These are phyloP conservation scores for Poecilobothrus nobilitatus DNA, from an alignment of 2,888 invertebrate genomes.

Conservation along the genomic window DNA sequence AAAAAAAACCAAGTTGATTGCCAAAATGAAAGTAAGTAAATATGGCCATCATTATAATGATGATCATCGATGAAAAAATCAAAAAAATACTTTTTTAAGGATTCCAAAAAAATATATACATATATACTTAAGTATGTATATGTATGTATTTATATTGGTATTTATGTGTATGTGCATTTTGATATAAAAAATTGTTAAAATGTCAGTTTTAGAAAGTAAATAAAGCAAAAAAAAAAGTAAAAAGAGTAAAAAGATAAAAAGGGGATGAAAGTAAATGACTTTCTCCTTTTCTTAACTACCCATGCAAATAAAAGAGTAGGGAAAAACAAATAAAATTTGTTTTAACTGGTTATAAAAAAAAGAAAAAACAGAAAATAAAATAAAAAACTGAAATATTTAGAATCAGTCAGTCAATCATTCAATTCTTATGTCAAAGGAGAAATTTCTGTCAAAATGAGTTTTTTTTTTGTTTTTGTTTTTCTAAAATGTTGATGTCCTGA, in stretches of 20 bases:
- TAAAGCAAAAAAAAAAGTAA: neutral
- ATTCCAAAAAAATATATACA: too few species aligned
- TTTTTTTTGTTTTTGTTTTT: too few species aligned
- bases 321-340: too few species aligned
- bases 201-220: neutral
- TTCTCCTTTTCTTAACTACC: too few species aligned
- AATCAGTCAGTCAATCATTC: neutral
- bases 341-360: neutral
- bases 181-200: neutral
- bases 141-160: too few species aligned
- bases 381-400: neutral
- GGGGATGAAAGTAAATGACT: neutral
- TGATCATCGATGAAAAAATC: neutral
- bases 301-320: too few species aligned
- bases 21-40: neutral
- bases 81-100: neutral
- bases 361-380: too few species aligned
- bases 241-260: neutral
- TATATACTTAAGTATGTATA: too few species aligned
- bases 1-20: neutral
- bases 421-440: neutral
- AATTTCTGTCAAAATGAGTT: neutral
- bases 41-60: neutral
- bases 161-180: too few species aligned
- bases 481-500: too few species aligned